phyloP scores from a whole-genome alignment of 2,113 vertebrate species.

The Heptranchias perlo region DNA sequence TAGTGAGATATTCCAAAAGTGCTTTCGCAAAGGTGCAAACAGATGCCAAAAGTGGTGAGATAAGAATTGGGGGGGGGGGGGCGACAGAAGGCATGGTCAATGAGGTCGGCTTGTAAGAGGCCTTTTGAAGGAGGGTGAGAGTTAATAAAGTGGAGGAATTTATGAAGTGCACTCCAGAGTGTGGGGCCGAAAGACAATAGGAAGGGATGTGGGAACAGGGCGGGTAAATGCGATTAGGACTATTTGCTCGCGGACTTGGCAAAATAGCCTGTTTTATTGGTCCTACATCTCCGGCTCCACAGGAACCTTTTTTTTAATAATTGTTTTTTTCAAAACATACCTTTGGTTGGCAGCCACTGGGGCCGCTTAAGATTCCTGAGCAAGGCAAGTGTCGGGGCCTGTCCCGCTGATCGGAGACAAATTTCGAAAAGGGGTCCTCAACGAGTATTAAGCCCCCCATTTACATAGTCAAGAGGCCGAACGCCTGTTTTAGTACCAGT shows the following conservation, averaged over 20 bases:
- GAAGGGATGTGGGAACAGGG: not conserved
- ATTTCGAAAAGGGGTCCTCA: not conserved
- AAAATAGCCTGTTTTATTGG: not conserved
- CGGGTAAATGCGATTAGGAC: not conserved
- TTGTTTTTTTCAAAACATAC: not conserved
- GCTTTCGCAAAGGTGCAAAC: not conserved
- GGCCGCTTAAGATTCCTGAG: not conserved
- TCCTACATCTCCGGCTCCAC: not conserved
- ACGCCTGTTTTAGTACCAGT: not conserved
- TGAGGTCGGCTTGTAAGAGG: not conserved
- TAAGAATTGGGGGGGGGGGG: not conserved
- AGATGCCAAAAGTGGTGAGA: not conserved
- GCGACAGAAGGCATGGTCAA: not conserved
- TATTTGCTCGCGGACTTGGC: not conserved
- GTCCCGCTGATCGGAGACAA: not conserved
- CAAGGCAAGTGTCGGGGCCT: not conserved
- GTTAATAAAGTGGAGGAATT: not conserved
- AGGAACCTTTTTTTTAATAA: not conserved
- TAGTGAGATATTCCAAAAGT: not conserved
- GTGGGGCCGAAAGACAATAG: not conserved
- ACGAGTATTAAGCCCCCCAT: not conserved
- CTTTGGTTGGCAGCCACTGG: not conserved
- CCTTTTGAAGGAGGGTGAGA: not conserved
- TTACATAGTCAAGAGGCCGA: not conserved
- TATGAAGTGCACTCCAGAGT: not conserved